A percentile compares a stretch with the other conserved stretches of the same genome.
Evolutionary conservation across 2,797 vertebrate genomes (phyloP).

Genomic region (Tadarida brasiliensis): DNA sequence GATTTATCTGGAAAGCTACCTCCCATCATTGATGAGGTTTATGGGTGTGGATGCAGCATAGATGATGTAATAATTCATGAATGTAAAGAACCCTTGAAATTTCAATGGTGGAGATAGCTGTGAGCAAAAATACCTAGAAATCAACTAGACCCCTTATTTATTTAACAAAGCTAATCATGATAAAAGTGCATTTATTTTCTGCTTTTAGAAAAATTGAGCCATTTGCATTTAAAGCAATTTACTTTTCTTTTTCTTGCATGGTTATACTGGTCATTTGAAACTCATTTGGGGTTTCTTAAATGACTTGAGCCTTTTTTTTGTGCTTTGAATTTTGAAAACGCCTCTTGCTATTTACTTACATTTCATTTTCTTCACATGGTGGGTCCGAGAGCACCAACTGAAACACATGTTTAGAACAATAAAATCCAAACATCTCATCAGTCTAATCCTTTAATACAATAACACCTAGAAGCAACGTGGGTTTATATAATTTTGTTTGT

Average conservation of each 20-base stretch:
- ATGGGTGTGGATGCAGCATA: background rate
- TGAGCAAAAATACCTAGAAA: background rate
- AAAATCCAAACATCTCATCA: constrained; percentile 51
- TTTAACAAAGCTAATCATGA: background rate
- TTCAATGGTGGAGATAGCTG: background rate
- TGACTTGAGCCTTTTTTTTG: constrained; percentile 35
- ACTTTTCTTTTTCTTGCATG: background rate
- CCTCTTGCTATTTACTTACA: constrained; percentile 83
- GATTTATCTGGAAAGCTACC: background rate
- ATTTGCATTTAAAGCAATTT: constrained; percentile 24
- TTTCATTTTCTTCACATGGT: constrained; percentile 82
- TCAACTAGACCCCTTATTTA: background rate
- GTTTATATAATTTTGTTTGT: constrained; percentile 42
- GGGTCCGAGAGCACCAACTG: constrained; percentile 81
- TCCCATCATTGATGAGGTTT: background rate
- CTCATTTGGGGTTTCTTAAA: background rate
- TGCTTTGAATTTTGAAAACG: constrained; percentile 53
- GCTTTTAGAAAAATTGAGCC: background rate
- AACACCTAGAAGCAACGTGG: background rate
- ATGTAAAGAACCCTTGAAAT: background rate
- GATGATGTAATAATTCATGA: background rate
- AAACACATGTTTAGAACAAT: constrained; percentile 85
- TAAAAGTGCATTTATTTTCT: background rate
- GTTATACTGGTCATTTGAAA: constrained; percentile 32
- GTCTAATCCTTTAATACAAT: constrained; percentile 60